These are phyloP conservation scores for Holcopasites calliopsidis DNA, from an alignment of 1,140 invertebrate genomes.

Conservation along the genomic window DNA sequence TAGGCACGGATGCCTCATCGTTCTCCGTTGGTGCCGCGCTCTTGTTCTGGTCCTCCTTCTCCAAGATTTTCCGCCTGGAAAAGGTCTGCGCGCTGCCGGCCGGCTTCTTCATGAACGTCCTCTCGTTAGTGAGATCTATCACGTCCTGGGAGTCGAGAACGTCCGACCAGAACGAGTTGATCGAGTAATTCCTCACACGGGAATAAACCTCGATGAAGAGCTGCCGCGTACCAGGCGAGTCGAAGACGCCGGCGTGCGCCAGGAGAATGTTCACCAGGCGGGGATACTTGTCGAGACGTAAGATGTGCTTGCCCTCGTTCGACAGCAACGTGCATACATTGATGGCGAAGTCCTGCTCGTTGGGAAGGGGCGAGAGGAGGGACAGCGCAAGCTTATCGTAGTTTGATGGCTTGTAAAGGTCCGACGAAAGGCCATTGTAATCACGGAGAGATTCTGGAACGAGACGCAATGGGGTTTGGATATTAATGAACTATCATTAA, in stretches of 20 bases:
- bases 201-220: conserved; percentile 87
- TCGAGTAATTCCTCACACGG: conserved; percentile 85
- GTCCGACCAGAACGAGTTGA: conserved; percentile 88
- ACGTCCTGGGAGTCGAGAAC: conserved; percentile 83
- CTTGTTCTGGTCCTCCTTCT: conserved; percentile 65
- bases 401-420: conserved; percentile 88
- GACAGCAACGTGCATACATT: conserved; percentile 97
- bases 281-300: conserved; percentile 91
- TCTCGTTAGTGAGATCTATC: conserved; percentile 86
- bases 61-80: conserved; percentile 71
- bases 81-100: conserved; percentile 64
- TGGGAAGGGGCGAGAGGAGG: conserved; percentile 95
- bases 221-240: conserved; percentile 84
- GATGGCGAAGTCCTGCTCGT: conserved; percentile 99
- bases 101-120: conserved; percentile 80
- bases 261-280: conserved; percentile 92
- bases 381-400: conserved; percentile 94
- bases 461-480: conserved; percentile 23
- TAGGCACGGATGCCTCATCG: conserved; percentile 44
- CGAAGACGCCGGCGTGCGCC: conserved; percentile 96
- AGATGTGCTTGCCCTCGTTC: conserved; percentile 93
- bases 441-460: conserved; percentile 84
- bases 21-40: conserved; percentile 25
- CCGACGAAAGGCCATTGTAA: conserved; percentile 84
- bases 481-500: neutral